Conservation (phyloP, 2,888 invertebrate genomes). For the Thalpophila matura region DNA sequence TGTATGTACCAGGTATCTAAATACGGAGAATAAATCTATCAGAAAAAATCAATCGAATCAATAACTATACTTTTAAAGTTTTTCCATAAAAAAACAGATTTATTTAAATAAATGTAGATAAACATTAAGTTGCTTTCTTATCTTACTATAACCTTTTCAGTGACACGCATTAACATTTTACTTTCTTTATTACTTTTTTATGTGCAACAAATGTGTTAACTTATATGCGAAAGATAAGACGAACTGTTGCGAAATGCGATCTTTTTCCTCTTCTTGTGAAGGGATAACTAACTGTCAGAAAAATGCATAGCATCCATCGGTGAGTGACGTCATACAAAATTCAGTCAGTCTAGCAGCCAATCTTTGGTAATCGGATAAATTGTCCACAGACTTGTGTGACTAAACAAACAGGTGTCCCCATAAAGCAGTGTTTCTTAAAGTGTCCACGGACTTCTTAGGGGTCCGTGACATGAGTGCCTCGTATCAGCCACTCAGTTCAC, state of each 20-base stretch:
- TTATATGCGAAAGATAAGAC: constrained; percentile 55
- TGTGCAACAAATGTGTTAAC: constrained; percentile 62
- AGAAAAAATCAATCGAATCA: background rate
- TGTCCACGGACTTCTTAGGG: too few species aligned
- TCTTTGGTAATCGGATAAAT: background rate
- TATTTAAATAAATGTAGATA: constrained; percentile 58
- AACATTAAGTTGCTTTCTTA: constrained; percentile 70
- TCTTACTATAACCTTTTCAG: constrained; percentile 71
- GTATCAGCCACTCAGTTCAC: too few species aligned
- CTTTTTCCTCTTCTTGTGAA: constrained; percentile 28
- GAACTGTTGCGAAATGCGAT: constrained; percentile 39
- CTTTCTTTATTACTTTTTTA: constrained; percentile 73
- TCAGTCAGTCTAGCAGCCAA: background rate
- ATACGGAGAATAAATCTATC: background rate
- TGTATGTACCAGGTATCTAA: too few species aligned
- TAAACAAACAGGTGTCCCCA: background rate
- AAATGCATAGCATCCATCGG: constrained; percentile 5
- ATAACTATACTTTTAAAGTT: constrained; percentile 11
- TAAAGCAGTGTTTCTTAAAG: too few species aligned
- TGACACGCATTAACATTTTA: constrained; percentile 72
- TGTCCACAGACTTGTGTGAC: background rate
- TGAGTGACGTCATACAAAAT: constrained; percentile 28
- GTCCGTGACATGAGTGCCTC: too few species aligned
- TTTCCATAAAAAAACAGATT: constrained; percentile 47
- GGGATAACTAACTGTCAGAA: constrained; percentile 37